Evolutionary conservation across 2,888 invertebrate species (phyloP), one percentile per base, ranked within the genome.

Genomic region (Andrena haemorrhoa): DNA sequence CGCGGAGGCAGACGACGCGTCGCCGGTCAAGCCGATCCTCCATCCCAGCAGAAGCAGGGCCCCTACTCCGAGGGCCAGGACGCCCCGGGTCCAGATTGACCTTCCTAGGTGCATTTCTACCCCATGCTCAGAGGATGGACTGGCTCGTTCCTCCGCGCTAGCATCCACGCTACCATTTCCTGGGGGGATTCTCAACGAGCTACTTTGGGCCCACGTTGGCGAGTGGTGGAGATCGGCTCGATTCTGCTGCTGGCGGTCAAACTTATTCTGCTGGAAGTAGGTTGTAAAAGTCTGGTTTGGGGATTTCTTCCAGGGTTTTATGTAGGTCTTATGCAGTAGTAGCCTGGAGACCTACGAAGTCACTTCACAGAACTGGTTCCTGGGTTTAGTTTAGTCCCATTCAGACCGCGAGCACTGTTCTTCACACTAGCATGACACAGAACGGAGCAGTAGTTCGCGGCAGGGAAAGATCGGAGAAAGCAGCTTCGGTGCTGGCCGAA

Each of bases 61-160:
- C 86, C 88, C 87, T 81, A 85, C 84, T 72, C 89, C 89, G 83
- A 92, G 91, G 92, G 91, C 91, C 83, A 89, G 66, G 78, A 90
- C 83, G 92, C 91, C 91, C 92, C 88, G 86, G 87, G 83, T 84
- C 90, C 90, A 90, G 74, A 85, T 74, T 83, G 88, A 90, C 89
- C 88, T 92, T 90, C 90, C 91, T 86, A 87, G 90, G 89, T 88
- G 87, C 93, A 93, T 93, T 81, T 86, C 92, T 92, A 93, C 92
- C 93, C 93, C 93, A 92, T 93, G 90, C 88, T 92, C 90, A 89
- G 53, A 76, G 85, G 76, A 77, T 76, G 66, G 26, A 79, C 61
- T 58, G 61, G 61, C 83, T 75, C 74, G 86, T 66, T 75, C 76
- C 75, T 64, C 56, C 81, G 31, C 74, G 33, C 23, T 68, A 69